phyloP scores from a whole-genome alignment of 1,140 invertebrate species.

The Drosophila sucinea region DNA sequence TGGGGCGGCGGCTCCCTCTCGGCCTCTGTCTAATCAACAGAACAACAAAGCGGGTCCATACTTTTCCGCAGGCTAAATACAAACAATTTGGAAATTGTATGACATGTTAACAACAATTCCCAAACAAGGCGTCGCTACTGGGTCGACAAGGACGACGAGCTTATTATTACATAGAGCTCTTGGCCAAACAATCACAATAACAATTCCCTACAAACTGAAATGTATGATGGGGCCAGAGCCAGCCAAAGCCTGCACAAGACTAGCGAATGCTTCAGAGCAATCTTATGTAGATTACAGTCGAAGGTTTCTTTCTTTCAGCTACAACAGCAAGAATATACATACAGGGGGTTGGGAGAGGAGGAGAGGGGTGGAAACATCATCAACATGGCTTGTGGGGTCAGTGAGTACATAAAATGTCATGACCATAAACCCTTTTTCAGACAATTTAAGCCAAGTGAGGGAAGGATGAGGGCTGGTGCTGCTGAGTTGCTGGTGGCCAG shows the following conservation, averaged over 20 bases:
- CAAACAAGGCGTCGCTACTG: conserved; percentile 23
- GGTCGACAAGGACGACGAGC: conserved; percentile 33
- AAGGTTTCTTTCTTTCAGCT: conserved; percentile 46
- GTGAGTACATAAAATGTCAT: conserved; percentile 74
- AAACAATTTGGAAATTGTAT: conserved; percentile 64
- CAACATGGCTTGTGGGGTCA: conserved; percentile 30
- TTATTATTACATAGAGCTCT: conserved; percentile 68
- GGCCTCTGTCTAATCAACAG: conserved; percentile 56
- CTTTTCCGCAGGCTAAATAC: conserved; percentile 56
- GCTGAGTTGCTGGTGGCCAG: conserved; percentile 6
- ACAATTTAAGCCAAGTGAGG: conserved; percentile 77
- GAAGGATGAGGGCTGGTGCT: conserved; percentile 54
- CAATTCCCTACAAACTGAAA: conserved; percentile 32
- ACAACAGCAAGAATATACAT: not conserved
- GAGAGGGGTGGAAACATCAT: conserved; percentile 29
- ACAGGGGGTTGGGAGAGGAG: too few species aligned
- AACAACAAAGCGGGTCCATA: conserved; percentile 54
- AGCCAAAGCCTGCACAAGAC: conserved; percentile 10
- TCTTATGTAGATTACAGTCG: conserved; percentile 72
- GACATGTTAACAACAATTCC: conserved; percentile 76
- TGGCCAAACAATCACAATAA: conserved; percentile 75
- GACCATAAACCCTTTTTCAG: conserved; percentile 80
- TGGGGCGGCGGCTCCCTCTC: conserved; percentile 16
- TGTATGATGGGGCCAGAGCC: conserved; percentile 20
- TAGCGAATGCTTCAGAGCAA: conserved; percentile 65